phyloP scores from a whole-genome alignment of 2,888 invertebrate genomes.

The Hemicrepidius hirtus region DNA sequence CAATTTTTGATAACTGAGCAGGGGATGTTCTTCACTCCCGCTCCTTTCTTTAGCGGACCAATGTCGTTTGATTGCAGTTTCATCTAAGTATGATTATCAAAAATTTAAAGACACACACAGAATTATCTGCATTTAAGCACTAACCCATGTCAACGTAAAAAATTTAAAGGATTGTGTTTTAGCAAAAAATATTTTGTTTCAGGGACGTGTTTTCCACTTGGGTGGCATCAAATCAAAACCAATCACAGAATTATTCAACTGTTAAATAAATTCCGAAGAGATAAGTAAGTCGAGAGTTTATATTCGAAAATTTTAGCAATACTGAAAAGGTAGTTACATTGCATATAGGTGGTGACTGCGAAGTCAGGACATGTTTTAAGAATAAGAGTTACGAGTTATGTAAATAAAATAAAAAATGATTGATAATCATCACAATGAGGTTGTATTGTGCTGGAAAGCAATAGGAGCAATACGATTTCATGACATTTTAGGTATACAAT shows the following conservation, averaged over 20 bases:
- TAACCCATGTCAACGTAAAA: too few relatives aligned
- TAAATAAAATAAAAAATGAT: slow-evolving; percentile 64
- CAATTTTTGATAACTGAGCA: too few relatives aligned
- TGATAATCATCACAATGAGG: slow-evolving; percentile 68
- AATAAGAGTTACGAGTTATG: slow-evolving; percentile 59
- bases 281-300: slow-evolving; percentile 55
- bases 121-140: too few relatives aligned
- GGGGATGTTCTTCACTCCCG: too few relatives aligned
- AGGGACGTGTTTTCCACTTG: slow-evolving; percentile 94
- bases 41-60: too few relatives aligned
- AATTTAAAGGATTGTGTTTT: background rate
- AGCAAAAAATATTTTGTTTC: slow-evolving; percentile 66
- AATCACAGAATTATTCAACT: slow-evolving; percentile 85
- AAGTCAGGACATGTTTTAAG: slow-evolving; percentile 54
- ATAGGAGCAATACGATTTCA: slow-evolving; percentile 69
- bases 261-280: slow-evolving; percentile 78
- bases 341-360: slow-evolving; percentile 55
- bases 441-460: slow-evolving; percentile 67
- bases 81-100: too few relatives aligned
- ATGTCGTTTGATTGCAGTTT: too few relatives aligned
- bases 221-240: slow-evolving; percentile 89
- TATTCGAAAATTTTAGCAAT: slow-evolving; percentile 64
- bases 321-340: slow-evolving; percentile 55
- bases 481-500: slow-evolving; percentile 62
- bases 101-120: too few relatives aligned